Conservation (phyloP, 2,888 invertebrate species). For the Acanthosepion esculentum region DNA sequence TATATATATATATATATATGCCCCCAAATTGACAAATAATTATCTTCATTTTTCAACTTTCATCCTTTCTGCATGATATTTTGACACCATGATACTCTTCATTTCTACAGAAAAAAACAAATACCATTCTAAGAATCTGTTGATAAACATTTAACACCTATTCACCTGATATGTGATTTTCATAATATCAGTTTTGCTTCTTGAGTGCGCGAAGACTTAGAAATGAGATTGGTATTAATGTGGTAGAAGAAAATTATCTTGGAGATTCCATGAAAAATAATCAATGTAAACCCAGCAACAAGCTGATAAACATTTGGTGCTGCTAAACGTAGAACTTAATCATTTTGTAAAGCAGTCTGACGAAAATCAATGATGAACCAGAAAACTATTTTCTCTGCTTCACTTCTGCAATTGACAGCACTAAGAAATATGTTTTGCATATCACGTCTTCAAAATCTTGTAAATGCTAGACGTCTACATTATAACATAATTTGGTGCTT, state of each 20-base stretch:
- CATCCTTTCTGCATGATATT: no score
- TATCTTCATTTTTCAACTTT: no score
- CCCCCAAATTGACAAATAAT: no score
- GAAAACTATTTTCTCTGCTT: not conserved
- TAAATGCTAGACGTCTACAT: no score
- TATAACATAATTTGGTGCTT: no score
- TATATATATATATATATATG: no score
- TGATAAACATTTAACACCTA: not conserved
- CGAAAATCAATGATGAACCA: not conserved
- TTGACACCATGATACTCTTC: no score
- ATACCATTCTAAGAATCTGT: not conserved
- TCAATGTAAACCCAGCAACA: not conserved
- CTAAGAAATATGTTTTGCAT: no score
- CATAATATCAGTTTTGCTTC: not conserved
- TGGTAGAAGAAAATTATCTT: conserved; percentile 1
- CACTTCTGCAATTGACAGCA: no score
- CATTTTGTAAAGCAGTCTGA: not conserved
- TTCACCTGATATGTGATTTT: not conserved
- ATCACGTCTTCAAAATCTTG: no score
- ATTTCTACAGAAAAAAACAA: not conserved
- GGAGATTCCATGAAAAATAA: conserved; percentile 33
- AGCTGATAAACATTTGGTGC: not conserved
- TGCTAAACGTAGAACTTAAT: not conserved
- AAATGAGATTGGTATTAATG: not conserved
- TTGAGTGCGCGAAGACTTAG: not conserved